Evolutionary conservation across 1,140 invertebrate species (phyloP).

Genomic region (Proctacanthus coquilletti): DNA sequence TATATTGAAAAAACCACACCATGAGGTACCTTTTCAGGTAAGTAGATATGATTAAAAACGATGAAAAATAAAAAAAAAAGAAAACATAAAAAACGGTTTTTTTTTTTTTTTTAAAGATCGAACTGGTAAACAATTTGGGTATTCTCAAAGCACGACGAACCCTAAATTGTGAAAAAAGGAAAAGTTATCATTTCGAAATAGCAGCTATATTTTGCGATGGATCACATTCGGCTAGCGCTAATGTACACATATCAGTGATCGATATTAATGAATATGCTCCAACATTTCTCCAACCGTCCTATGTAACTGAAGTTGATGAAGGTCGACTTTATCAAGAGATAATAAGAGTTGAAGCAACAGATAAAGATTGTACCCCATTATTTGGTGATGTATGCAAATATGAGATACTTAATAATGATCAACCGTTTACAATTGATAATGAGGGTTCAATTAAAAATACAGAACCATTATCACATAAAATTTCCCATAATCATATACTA

Average conservation of each 20-base stretch:
- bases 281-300: constrained; percentile 73
- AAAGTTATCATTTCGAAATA: constrained; percentile 91
- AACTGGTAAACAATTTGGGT: constrained; percentile 34
- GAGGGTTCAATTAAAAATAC: constrained; percentile 82
- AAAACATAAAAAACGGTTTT: background rate
- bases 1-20: constrained; percentile 83
- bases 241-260: constrained; percentile 86
- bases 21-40: constrained; percentile 81
- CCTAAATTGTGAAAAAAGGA: constrained; percentile 85
- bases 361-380: constrained; percentile 80
- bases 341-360: constrained; percentile 74
- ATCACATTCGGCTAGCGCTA: constrained; percentile 67
- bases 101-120: constrained; percentile 29
- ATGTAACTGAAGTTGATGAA: constrained; percentile 81
- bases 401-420: constrained; percentile 75
- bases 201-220: constrained; percentile 80
- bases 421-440: constrained; percentile 85
- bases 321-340: constrained; percentile 80
- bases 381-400: constrained; percentile 93
- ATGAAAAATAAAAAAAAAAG: background rate
- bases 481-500: constrained; percentile 90
- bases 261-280: constrained; percentile 92
- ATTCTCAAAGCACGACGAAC: constrained; percentile 56
- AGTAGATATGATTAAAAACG: constrained; percentile 8
- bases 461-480: constrained; percentile 76